Evolutionary conservation across 2,113 vertebrate species (phyloP).

Genomic region (Laticauda colubrina): DNA sequence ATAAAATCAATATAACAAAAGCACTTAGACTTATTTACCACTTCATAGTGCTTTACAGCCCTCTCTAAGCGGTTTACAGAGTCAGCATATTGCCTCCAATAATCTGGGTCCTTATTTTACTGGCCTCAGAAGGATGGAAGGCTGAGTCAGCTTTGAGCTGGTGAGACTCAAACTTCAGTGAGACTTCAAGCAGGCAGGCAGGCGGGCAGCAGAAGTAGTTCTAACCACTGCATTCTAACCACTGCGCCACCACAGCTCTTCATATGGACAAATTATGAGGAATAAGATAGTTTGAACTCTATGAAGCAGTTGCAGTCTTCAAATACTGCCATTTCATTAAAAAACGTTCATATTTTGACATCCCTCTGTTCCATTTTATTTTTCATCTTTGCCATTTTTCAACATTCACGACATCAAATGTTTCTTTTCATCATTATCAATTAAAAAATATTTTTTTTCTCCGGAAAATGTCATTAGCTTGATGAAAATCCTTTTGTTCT

Average conservation of each 20-base stretch:
- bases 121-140: too few relatives aligned
- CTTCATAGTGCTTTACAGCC: too few relatives aligned
- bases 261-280: background rate
- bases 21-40: too few relatives aligned
- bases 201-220: too few relatives aligned
- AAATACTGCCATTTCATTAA: background rate
- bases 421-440: background rate
- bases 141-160: too few relatives aligned
- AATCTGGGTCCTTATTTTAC: too few relatives aligned
- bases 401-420: background rate
- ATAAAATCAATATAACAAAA: background rate
- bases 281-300: background rate
- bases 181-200: too few relatives aligned
- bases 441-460: background rate
- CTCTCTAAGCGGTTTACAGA: too few relatives aligned
- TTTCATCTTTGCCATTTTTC: background rate
- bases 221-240: too few relatives aligned
- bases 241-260: too few relatives aligned
- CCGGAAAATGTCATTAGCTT: background rate
- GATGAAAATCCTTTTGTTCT: conserved; percentile 15
- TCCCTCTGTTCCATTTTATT: background rate
- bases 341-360: background rate
- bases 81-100: too few relatives aligned
- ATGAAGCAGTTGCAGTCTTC: background rate
- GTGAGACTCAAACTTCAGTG: too few relatives aligned